Conservation (phyloP, 1,140 invertebrate species). For the Pogonomyrmex californicus region DNA sequence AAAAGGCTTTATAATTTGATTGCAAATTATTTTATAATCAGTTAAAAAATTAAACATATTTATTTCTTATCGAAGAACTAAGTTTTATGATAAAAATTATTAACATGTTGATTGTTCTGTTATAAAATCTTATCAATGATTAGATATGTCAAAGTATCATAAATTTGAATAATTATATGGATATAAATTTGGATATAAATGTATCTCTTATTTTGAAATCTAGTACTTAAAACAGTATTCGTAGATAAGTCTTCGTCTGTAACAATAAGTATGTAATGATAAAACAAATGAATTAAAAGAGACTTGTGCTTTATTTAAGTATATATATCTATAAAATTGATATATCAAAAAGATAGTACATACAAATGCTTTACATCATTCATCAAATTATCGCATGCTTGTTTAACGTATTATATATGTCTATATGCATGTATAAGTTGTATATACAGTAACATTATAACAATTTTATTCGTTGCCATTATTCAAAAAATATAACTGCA, state of each 20-base stretch:
- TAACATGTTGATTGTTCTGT: background rate
- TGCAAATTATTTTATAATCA: constrained; percentile 19
- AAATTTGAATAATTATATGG: constrained; percentile 28
- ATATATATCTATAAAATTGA: background rate
- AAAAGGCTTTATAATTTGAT: background rate
- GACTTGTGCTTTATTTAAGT: constrained; percentile 16
- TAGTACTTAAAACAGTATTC: constrained; percentile 52
- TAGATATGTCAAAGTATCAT: background rate
- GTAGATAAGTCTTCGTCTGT: constrained; percentile 57
- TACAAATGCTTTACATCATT: background rate
- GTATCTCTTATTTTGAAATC: background rate
- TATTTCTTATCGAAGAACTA: background rate
- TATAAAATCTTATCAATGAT: background rate
- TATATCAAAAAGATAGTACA: background rate
- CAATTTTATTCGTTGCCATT: no score
- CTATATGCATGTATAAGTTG: background rate
- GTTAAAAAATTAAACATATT: constrained; percentile 6
- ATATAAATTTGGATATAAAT: no score
- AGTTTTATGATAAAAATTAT: background rate
- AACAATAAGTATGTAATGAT: constrained; percentile 54
- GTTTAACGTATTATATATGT: background rate
- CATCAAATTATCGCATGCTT: background rate
- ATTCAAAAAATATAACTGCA: no score
- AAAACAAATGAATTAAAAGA: constrained; percentile 8
- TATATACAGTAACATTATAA: no score